These are phyloP conservation scores for Psittacula echo DNA, from an alignment of 2,797 vertebrate species.

Conservation along the genomic window DNA sequence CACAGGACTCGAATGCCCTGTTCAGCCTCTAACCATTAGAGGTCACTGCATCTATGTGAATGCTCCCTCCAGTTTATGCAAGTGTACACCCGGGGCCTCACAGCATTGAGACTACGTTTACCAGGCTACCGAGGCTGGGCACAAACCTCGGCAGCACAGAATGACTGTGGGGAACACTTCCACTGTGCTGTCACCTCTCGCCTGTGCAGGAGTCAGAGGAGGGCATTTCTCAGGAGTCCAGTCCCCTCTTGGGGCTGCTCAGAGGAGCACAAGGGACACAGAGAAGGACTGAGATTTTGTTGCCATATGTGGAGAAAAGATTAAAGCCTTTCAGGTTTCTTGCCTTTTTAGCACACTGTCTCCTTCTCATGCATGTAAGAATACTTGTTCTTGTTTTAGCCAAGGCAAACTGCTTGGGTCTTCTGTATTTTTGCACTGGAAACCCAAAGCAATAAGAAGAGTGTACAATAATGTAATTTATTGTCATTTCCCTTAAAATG, in stretches of 20 bases:
- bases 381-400: neutral
- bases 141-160: neutral
- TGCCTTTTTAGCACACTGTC: neutral
- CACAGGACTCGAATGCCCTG: fast-evolving
- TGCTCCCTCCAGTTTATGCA: neutral
- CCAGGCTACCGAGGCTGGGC: neutral
- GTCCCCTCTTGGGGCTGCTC: neutral
- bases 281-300: neutral
- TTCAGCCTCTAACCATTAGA: neutral
- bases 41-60: neutral
- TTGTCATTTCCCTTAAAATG: neutral
- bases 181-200: fast-evolving
- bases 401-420: neutral
- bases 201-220: fast-evolving
- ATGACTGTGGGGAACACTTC: fast-evolving
- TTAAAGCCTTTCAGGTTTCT: neutral
- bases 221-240: neutral
- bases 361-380: neutral
- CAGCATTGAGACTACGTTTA: neutral
- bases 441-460: neutral
- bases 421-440: neutral
- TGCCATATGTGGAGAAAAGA: neutral
- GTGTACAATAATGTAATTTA: neutral
- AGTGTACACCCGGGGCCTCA: neutral
- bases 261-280: neutral